Base-by-base conservation (phyloP, 2,113 vertebrate genomes). In the Upupa epops region DNA sequence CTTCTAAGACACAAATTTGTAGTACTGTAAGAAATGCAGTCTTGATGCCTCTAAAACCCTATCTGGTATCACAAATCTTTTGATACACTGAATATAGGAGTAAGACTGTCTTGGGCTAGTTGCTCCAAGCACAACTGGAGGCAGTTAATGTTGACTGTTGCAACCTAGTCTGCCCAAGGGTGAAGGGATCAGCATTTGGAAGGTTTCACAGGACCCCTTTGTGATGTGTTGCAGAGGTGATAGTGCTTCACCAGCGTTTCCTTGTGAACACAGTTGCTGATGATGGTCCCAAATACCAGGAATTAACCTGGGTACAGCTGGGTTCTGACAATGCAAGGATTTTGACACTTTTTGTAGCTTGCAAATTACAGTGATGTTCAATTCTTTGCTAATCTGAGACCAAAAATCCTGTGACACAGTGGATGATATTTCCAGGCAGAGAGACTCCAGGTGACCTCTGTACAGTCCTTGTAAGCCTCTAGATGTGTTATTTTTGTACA, bases 201-300 rank as follows among this genome's bases (percentile, higher is more conserved):
- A 37, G 55, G 28, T 46, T 88, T 91, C 70, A 13, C 25, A 29
- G 31, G 24, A 63, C 4, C 1, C 5, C 7, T 76, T 70, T 77
- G 5, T 26, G 21, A 37, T 63, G 46, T 0, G 0, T 48, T 78
- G 34, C 25, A 31, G 51, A 58, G 20, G 9, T 61, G 0, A 0
- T 0, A 19, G 58, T 18, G n/a, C 31, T 56, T n/a, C 11, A 13
- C 12, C 18, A 1, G 3, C 4, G 2, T 37, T 36, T 54, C 34
- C n/a, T n/a, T 15, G 18, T 68, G 61, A 75, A 28, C 1, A 1
- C 22, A 28, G 21, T 45, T 34, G 54, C 31, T 49, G 55, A 55
- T 29, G 28, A 8, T 0, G 0, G 32, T 11, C 56, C 21, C 28
- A 0, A 0, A 6, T 46, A 60, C 4, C 40, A 32, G 32, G 7